Conservation (phyloP, 1,140 invertebrate species). For the Centruroides vittatus region DNA sequence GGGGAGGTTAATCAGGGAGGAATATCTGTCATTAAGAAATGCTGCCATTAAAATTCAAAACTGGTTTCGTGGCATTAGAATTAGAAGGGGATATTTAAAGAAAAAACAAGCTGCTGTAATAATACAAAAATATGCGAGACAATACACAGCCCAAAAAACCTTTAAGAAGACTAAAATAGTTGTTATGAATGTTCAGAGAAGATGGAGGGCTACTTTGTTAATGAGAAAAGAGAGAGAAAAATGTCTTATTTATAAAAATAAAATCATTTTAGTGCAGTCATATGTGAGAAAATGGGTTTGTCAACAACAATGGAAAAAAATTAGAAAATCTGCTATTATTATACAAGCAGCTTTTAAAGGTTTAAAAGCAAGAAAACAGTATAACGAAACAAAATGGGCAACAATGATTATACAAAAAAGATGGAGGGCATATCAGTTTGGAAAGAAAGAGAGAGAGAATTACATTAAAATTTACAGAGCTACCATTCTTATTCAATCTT, state of each 20-base stretch:
- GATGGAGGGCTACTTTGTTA: neutral
- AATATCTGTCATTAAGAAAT: neutral
- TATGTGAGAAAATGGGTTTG: neutral
- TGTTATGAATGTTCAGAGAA: neutral
- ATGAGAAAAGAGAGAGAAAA: neutral
- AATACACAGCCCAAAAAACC: neutral
- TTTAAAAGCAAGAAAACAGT: neutral
- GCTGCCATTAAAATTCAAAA: neutral
- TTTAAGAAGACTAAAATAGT: neutral
- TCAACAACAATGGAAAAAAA: neutral
- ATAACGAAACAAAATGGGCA: neutral
- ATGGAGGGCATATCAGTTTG: neutral
- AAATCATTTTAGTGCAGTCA: neutral
- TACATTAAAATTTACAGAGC: neutral
- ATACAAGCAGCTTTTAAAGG: slow-evolving; percentile 2
- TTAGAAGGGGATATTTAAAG: neutral
- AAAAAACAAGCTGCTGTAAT: neutral
- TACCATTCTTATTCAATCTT: neutral
- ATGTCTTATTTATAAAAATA: neutral
- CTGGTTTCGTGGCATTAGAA: neutral
- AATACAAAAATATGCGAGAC: slow-evolving; percentile 1
- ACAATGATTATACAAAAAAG: neutral
- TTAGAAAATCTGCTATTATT: neutral
- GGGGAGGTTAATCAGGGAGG: neutral
- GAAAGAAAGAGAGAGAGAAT: neutral